Base-by-base conservation (phyloP, 1,140 invertebrate genomes). In the Drosophila gunungcola region DNA sequence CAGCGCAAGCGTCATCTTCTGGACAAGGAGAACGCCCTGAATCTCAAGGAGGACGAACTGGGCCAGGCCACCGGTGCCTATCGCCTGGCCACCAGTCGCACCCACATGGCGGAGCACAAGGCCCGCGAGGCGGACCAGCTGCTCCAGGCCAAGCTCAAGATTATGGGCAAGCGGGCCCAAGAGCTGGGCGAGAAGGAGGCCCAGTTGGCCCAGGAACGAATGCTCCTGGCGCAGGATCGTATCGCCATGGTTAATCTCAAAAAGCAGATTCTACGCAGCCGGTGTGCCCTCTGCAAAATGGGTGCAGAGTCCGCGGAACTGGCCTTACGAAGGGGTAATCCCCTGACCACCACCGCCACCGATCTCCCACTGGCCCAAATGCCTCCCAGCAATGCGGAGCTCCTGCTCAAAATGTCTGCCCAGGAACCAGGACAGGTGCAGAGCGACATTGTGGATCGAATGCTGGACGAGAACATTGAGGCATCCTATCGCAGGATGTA, bases 11-110 rank as follows among this genome's bases (percentile, higher is more conserved):
- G 93, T 4, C 67, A 67, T 3, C 64, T 93, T 0, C 12, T 83
- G 11, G 93, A 94, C 45, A 89, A 81, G 27, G 93, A 94, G 55
- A 90, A 91, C 42, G 74, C 78, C 1, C 36, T 93, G 1, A 81
- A 83, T 16, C 53, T 92, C 0, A 91, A 91, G 52, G 91, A 93
- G 70, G 84, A 85, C 16, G 92, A 93, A 41, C 16, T 93, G 13
- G 81, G 82, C 3, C 80, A 88, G 36, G 58, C 80, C 29, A 68
- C 80, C 10, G 70, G 64, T 38, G 58, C 81, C 16, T 88, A 81
- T 45, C 86, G 89, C 7, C 48, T 88, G 27, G 89, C 86, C 32
- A 91, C 90, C 6, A 74, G 78, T 53, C 85, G 80, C 38, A 73
- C 68, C 27, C 83, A 93, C 45, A 68, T 90, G 57, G 90, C 91